A percentile compares a stretch with the other conserved stretches of the same genome.
Conservation (phyloP, 2,113 vertebrate species). For the Myotis davidii region DNA sequence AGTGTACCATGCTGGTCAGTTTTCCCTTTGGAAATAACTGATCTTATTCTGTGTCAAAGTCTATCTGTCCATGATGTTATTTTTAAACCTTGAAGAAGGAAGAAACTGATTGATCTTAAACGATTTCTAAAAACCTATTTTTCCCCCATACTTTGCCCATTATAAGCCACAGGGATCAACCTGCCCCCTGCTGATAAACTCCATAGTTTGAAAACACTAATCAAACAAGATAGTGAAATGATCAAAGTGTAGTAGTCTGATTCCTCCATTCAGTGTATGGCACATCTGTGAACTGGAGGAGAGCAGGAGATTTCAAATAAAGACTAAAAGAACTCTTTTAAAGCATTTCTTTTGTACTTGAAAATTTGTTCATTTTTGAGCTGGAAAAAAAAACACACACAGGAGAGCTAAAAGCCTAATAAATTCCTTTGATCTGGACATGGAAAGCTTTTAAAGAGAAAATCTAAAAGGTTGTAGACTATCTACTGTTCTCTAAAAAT, state of each 20-base stretch:
- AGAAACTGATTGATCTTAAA: constrained; percentile 83
- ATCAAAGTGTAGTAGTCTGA: constrained; percentile 83
- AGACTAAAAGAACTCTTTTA: constrained; percentile 79
- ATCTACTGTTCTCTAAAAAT: constrained; percentile 71
- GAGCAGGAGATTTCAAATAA: constrained; percentile 81
- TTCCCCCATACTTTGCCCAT: constrained; percentile 82
- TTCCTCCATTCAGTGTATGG: constrained; percentile 78
- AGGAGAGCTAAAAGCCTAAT: constrained; percentile 75
- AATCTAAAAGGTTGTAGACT: constrained; percentile 64
- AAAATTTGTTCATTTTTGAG: constrained; percentile 82
- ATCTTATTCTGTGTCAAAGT: constrained; percentile 76
- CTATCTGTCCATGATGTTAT: constrained; percentile 79
- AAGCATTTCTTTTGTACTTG: constrained; percentile 79
- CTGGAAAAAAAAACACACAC: constrained; percentile 60
- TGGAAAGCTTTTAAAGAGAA: constrained; percentile 75
- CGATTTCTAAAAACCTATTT: constrained; percentile 82
- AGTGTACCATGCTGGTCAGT: constrained; percentile 67
- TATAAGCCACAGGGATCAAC: constrained; percentile 84
- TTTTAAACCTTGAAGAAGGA: constrained; percentile 82
- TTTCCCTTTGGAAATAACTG: constrained; percentile 71
- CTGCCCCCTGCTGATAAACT: constrained; percentile 84
- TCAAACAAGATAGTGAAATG: constrained; percentile 84
- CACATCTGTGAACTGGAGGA: constrained; percentile 80
- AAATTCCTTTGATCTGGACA: constrained; percentile 79
- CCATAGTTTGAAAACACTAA: constrained; percentile 86